A percentile compares a stretch with the other conserved stretches of the same genome.
Conservation (phyloP, 1,140 invertebrate species). For the Bombus confusus region DNA sequence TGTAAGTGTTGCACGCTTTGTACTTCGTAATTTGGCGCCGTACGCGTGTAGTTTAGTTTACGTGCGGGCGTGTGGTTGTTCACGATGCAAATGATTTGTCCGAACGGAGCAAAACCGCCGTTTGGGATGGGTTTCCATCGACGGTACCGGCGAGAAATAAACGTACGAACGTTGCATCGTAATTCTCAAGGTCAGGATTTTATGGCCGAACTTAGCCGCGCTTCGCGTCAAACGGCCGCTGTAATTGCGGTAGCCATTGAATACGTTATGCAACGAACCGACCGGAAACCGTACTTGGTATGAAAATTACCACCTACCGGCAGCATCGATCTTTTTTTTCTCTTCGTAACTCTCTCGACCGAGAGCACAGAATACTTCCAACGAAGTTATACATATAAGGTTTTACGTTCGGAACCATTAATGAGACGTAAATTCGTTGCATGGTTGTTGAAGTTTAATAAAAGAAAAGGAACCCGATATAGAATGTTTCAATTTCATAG, state of each 20-base stretch:
- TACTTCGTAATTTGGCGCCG: slow-evolving; percentile 46
- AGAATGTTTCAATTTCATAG: background rate
- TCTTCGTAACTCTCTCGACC: background rate
- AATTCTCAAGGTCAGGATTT: slow-evolving; percentile 43
- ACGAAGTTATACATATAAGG: background rate
- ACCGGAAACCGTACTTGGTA: slow-evolving; percentile 20
- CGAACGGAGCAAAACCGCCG: background rate
- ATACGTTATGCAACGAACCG: slow-evolving; percentile 43
- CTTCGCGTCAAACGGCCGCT: slow-evolving; percentile 23
- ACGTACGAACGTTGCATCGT: slow-evolving; percentile 19
- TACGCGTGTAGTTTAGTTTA: slow-evolving; percentile 15
- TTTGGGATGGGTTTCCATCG: background rate
- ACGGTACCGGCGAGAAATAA: background rate
- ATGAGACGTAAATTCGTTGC: background rate
- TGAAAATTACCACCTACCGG: background rate
- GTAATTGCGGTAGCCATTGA: slow-evolving; percentile 28
- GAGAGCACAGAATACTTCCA: background rate
- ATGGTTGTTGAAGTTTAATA: background rate
- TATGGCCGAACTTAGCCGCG: slow-evolving; percentile 26
- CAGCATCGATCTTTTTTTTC: background rate
- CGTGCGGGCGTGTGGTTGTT: slow-evolving; percentile 3
- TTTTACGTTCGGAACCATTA: background rate
- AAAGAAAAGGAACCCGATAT: background rate
- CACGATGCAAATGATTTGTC: slow-evolving; percentile 19
- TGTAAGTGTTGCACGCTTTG: slow-evolving; percentile 71